Conservation (phyloP, 1,140 invertebrate species). For the Sminthurides bifidus region DNA sequence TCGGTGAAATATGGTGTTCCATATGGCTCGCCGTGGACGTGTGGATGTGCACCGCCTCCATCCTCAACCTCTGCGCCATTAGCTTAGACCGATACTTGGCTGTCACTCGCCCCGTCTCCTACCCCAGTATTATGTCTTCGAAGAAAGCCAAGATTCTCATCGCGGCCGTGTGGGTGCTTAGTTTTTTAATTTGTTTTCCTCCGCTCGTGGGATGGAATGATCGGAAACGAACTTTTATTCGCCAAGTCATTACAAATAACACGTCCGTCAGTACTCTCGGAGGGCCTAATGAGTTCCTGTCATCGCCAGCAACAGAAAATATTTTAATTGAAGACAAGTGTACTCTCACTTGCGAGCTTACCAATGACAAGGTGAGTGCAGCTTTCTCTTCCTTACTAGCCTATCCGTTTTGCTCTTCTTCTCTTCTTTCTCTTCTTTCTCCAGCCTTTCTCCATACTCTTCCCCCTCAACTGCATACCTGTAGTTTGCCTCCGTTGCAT, state of each 20-base stretch:
- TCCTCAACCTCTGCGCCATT: slow-evolving; percentile 54
- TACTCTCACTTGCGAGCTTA: slow-evolving; percentile 76
- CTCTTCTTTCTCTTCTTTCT: no score
- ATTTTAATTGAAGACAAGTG: slow-evolving; percentile 39
- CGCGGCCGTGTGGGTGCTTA: slow-evolving; percentile 80
- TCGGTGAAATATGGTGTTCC: slow-evolving; percentile 80
- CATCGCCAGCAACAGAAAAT: background rate
- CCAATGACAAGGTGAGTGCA: slow-evolving; percentile 59
- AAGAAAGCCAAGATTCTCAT: slow-evolving; percentile 77
- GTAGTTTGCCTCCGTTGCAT: no score
- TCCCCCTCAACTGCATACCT: no score
- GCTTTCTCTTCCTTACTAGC: background rate
- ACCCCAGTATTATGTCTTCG: slow-evolving; percentile 82
- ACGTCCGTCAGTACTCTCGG: no score
- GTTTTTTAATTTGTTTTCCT: slow-evolving; percentile 92
- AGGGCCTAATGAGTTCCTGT: no score
- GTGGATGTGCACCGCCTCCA: slow-evolving; percentile 92
- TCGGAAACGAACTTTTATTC: slow-evolving; percentile 37
- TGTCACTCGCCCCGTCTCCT: slow-evolving; percentile 82
- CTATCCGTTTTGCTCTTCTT: background rate
- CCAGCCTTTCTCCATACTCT: no score
- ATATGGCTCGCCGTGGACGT: slow-evolving; percentile 89
- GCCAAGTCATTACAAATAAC: slow-evolving; percentile 14
- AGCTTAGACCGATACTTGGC: slow-evolving; percentile 84
- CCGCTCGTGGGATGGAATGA: slow-evolving; percentile 81